Evolutionary conservation across 2,888 invertebrate genomes (phyloP).

Genomic region (Diarsia mendica): DNA sequence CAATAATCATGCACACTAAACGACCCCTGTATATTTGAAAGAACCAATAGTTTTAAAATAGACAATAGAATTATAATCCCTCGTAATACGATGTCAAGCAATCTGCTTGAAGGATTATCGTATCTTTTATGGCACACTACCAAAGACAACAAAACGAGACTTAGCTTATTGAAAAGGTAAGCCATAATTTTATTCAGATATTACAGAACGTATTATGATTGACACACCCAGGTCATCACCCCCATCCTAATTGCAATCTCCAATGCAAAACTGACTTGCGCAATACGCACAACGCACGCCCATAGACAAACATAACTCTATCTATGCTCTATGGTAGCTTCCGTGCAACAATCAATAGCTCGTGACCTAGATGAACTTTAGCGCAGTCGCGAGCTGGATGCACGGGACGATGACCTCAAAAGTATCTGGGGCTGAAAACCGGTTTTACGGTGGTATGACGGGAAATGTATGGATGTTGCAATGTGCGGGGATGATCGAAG

Average conservation of each 20-base stretch:
- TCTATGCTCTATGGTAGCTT: neutral
- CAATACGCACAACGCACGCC: conserved; percentile 23
- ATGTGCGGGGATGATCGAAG: too few species aligned
- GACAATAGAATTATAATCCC: neutral
- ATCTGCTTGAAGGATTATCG: neutral
- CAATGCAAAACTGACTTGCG: conserved; percentile 45
- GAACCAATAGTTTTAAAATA: neutral
- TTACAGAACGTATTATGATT: neutral
- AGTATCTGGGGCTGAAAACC: neutral
- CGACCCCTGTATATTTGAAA: neutral
- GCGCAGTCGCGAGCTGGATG: conserved; percentile 6
- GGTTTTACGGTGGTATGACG: neutral
- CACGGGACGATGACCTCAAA: conserved; percentile 34
- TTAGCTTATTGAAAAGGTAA: neutral
- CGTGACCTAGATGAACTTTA: conserved; percentile 22
- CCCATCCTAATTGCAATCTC: conserved; percentile 15
- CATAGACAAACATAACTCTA: neutral
- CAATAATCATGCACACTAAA: neutral
- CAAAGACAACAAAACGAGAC: neutral
- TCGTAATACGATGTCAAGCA: neutral
- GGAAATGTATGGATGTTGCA: neutral
- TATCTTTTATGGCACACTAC: neutral
- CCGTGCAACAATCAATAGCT: conserved; percentile 49
- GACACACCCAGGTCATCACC: conserved; percentile 30
- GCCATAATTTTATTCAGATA: neutral